A percentile compares a stretch with the other conserved stretches of the same genome.
Evolutionary conservation across 1,140 invertebrate species (phyloP).

Genomic region (Adoxophyes honmai): DNA sequence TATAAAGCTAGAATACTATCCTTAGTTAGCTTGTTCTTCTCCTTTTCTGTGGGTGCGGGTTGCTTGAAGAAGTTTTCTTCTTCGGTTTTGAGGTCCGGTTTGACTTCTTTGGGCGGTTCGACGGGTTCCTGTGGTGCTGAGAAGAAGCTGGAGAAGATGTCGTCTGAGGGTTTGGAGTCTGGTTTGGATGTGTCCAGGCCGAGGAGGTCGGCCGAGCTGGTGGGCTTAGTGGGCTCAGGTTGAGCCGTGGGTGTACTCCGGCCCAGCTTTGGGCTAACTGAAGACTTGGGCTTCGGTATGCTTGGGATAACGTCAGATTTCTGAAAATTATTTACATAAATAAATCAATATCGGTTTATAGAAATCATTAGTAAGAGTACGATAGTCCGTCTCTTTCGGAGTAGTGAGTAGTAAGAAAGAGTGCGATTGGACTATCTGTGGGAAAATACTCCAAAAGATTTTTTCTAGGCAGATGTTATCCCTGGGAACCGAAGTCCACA

Average conservation of each 20-base stretch:
- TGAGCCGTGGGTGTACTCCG: constrained; percentile 73
- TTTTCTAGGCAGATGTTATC: too few species aligned
- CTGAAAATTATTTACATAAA: constrained; percentile 36
- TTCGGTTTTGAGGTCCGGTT: constrained; percentile 82
- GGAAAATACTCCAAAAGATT: too few species aligned
- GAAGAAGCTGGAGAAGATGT: constrained; percentile 87
- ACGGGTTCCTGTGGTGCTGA: constrained; percentile 80
- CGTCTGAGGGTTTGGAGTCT: constrained; percentile 78
- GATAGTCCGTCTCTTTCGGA: too few species aligned
- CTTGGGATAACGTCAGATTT: constrained; percentile 73
- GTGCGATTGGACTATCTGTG: too few species aligned
- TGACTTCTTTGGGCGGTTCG: constrained; percentile 54
- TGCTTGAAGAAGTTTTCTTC: constrained; percentile 95
- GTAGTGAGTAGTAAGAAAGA: too few species aligned
- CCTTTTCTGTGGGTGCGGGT: constrained; percentile 83
- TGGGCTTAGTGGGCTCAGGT: constrained; percentile 50
- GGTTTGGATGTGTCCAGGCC: constrained; percentile 69
- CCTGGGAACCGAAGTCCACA: too few species aligned
- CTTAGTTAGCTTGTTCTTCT: constrained; percentile 91
- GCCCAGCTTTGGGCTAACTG: constrained; percentile 85
- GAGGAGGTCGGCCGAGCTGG: constrained; percentile 71
- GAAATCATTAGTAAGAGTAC: too few species aligned
- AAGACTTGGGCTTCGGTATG: constrained; percentile 74
- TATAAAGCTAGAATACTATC: constrained; percentile 96
- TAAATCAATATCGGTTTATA: too few species aligned